Evolutionary conservation across 2,797 vertebrate species (phyloP).

Genomic region (Lateolabrax maculatus): DNA sequence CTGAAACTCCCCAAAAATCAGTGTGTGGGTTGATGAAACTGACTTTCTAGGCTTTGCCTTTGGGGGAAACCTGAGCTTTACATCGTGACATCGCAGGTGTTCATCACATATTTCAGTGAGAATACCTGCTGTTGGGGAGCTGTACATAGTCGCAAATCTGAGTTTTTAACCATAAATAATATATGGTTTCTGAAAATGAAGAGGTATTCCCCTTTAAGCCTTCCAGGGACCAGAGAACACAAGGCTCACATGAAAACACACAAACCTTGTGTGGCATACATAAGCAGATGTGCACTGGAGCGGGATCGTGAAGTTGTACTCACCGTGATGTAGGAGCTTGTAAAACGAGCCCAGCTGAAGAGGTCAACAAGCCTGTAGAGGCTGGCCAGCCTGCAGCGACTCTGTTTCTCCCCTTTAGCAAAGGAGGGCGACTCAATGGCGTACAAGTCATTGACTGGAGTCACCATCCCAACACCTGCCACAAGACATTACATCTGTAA

Average conservation of each 20-base stretch:
- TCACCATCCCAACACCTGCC: conserved; percentile 91
- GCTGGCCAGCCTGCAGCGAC: conserved; percentile 94
- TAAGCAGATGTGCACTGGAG: conserved; percentile 56
- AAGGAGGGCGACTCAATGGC: conserved; percentile 89
- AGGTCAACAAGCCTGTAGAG: conserved; percentile 94
- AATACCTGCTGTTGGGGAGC: conserved; percentile 29
- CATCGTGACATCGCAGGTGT: conserved; percentile 48
- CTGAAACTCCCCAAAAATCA: conserved; percentile 26
- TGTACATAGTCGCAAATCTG: conserved; percentile 42
- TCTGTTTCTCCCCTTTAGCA: conserved; percentile 93
- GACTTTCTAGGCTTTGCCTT: conserved; percentile 53
- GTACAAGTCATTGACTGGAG: conserved; percentile 94
- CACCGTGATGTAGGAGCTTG: conserved; percentile 95
- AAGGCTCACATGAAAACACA: conserved; percentile 42
- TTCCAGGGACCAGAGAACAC: conserved; percentile 25
- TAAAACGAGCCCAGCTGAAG: conserved; percentile 94
- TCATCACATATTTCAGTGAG: conserved; percentile 50
- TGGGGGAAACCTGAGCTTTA: conserved; percentile 42
- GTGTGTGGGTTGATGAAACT: conserved; percentile 48
- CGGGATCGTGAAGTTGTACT: conserved; percentile 79
- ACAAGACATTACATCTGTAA: conserved; percentile 37
- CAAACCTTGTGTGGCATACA: conserved; percentile 54
- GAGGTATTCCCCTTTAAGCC: conserved; percentile 45
- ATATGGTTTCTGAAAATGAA: conserved; percentile 52
- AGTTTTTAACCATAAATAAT: conserved; percentile 58